phyloP scores from a whole-genome alignment of 2,888 invertebrate species.

The Eueremaeus valkanovi region DNA sequence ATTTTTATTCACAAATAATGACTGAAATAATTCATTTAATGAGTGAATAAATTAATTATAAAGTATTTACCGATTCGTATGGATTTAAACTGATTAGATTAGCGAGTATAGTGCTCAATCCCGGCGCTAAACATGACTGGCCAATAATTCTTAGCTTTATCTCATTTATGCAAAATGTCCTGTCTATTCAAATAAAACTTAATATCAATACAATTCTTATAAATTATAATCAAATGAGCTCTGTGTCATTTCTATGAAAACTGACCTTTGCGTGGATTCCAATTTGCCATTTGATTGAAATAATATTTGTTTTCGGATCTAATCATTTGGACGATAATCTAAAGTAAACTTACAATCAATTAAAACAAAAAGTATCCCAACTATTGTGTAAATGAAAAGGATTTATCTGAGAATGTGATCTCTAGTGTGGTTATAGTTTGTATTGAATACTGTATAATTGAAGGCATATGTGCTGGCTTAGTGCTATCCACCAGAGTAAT shows the following conservation, averaged over 20 bases:
- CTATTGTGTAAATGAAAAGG: no score
- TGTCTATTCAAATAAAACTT: slow-evolving; percentile 64
- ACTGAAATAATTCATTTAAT: no score
- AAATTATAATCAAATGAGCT: no score
- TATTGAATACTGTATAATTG: no score
- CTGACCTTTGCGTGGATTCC: slow-evolving; percentile 94
- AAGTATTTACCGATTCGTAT: slow-evolving; percentile 81
- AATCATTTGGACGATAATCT: slow-evolving; percentile 94
- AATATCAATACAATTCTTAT: no score
- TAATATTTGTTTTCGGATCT: slow-evolving; percentile 99
- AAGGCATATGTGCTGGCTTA: no score
- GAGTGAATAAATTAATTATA: neutral
- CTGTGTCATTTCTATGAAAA: neutral
- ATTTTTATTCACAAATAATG: neutral
- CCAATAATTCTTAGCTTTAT: slow-evolving; percentile 98
- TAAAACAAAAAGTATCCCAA: no score
- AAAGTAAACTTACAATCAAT: no score
- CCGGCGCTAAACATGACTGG: slow-evolving; percentile 97
- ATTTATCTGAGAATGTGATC: no score
- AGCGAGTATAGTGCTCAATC: slow-evolving; percentile 99
- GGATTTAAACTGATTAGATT: slow-evolving; percentile 99
- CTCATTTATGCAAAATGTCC: slow-evolving; percentile 97
- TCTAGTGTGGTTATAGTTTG: no score
- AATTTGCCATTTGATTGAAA: slow-evolving; percentile 98
- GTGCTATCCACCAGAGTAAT: no score